Conservation (phyloP, 1,140 invertebrate genomes). For the Kradibia gibbosae region DNA sequence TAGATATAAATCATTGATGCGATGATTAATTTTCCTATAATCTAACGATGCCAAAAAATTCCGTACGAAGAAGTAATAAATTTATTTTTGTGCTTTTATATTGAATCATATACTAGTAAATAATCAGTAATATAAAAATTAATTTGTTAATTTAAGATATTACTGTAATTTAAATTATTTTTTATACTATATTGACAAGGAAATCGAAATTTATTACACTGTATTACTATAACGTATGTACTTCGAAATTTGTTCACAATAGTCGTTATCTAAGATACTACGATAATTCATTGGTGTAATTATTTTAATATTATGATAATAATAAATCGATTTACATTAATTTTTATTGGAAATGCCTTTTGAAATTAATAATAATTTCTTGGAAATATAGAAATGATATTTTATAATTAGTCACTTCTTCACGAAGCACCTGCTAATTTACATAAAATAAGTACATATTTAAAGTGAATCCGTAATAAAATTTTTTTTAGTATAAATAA, state of each 20-base stretch:
- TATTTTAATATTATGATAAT: not conserved
- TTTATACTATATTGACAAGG: not conserved
- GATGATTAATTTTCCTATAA: constrained; percentile 21
- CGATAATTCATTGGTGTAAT: not conserved
- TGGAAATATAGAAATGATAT: constrained; percentile 27
- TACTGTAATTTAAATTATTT: not conserved
- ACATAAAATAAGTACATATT: constrained; percentile 31
- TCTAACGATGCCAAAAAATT: constrained; percentile 39
- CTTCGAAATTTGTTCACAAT: not conserved
- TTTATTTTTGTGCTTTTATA: constrained; percentile 8
- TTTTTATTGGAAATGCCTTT: constrained; percentile 8
- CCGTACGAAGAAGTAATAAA: constrained; percentile 17
- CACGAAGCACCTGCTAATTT: not conserved
- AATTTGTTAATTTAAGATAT: not conserved
- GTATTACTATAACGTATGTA: not conserved
- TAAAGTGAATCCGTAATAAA: constrained; percentile 36
- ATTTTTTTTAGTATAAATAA: constrained; percentile 25
- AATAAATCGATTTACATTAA: constrained; percentile 2
- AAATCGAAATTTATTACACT: not conserved
- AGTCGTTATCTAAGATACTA: not conserved
- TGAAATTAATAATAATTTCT: constrained; percentile 15
- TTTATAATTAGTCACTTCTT: constrained; percentile 32
- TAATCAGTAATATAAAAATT: not conserved
- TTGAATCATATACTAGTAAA: not conserved
- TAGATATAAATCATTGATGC: not conserved